A percentile compares a stretch with the other conserved stretches of the same genome.
Evolutionary conservation across 2,113 vertebrate species (phyloP).

Genomic region (Hiodon alosoides): DNA sequence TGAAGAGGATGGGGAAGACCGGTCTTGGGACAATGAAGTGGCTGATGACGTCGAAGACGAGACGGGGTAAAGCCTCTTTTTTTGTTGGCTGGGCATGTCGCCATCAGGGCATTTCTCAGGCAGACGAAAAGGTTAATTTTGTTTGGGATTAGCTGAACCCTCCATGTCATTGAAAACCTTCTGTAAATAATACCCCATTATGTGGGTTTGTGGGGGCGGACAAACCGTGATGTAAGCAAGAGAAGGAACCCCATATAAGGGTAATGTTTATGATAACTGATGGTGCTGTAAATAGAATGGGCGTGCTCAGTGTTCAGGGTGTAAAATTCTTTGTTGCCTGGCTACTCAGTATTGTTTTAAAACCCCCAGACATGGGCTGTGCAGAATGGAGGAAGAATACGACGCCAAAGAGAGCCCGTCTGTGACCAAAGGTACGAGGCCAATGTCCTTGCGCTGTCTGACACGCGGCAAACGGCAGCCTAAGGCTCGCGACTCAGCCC

Average conservation of each 20-base stretch:
- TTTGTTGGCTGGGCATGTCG: neutral
- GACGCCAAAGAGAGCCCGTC: neutral
- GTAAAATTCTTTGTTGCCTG: neutral
- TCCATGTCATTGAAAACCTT: neutral
- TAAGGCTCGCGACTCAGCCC: too few relatives aligned
- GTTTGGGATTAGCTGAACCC: neutral
- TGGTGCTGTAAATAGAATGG: too few relatives aligned
- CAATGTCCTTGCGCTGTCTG: too few relatives aligned
- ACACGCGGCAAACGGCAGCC: too few relatives aligned
- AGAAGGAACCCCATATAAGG: too few relatives aligned
- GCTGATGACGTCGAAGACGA: conserved; percentile 5
- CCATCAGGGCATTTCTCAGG: neutral
- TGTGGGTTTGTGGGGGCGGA: too few relatives aligned
- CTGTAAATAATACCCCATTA: too few relatives aligned
- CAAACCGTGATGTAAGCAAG: too few relatives aligned
- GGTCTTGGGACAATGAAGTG: conserved; percentile 9
- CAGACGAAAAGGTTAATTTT: neutral
- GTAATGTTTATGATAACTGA: too few relatives aligned
- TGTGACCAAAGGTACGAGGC: conserved; percentile 16
- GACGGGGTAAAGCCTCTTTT: neutral
- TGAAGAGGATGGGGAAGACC: conserved; percentile 19
- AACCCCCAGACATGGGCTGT: conserved; percentile 44
- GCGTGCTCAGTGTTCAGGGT: neutral
- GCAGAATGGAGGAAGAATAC: too few relatives aligned
- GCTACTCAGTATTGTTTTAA: conserved; percentile 1